Conservation (phyloP, 2,797 vertebrate genomes). For the Fistularia tabacaria region DNA sequence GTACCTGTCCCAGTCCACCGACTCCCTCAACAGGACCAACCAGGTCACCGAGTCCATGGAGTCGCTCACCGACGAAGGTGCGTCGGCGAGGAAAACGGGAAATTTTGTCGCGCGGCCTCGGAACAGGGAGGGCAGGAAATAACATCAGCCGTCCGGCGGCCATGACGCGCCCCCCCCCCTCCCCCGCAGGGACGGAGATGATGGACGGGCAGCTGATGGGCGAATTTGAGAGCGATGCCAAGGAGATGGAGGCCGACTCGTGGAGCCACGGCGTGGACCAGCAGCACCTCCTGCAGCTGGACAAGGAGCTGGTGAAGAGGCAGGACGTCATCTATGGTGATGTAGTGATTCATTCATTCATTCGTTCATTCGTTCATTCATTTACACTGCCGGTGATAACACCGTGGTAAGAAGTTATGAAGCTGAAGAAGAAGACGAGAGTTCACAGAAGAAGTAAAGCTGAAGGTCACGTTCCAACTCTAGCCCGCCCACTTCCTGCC, state of each 20-base stretch:
- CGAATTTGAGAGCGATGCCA: constrained; percentile 88
- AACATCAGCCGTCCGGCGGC: too few species aligned
- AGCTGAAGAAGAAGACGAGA: too few species aligned
- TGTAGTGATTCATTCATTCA: too few species aligned
- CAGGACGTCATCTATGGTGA: constrained; percentile 96
- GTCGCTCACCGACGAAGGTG: constrained; percentile 94
- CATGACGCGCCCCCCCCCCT: constrained; percentile 7
- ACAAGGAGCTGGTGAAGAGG: constrained; percentile 88
- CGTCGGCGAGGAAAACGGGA: background rate
- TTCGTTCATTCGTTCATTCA: too few species aligned
- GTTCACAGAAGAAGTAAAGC: too few species aligned
- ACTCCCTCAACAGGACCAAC: constrained; percentile 92
- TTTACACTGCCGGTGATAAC: too few species aligned
- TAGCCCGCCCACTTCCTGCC: too few species aligned
- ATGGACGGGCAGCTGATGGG: constrained; percentile 95
- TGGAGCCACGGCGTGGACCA: constrained; percentile 91
- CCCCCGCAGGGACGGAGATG: constrained; percentile 87
- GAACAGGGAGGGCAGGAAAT: background rate
- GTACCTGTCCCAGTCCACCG: constrained; percentile 92
- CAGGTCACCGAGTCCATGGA: constrained; percentile 92
- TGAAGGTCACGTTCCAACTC: too few species aligned
- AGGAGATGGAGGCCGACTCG: constrained; percentile 91
- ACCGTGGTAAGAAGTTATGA: too few species aligned
- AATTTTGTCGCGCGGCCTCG: too few species aligned
- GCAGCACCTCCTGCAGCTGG: constrained; percentile 84